These are phyloP conservation scores for Bombus superbus DNA, from an alignment of 1,140 invertebrate genomes.

Conservation along the genomic window DNA sequence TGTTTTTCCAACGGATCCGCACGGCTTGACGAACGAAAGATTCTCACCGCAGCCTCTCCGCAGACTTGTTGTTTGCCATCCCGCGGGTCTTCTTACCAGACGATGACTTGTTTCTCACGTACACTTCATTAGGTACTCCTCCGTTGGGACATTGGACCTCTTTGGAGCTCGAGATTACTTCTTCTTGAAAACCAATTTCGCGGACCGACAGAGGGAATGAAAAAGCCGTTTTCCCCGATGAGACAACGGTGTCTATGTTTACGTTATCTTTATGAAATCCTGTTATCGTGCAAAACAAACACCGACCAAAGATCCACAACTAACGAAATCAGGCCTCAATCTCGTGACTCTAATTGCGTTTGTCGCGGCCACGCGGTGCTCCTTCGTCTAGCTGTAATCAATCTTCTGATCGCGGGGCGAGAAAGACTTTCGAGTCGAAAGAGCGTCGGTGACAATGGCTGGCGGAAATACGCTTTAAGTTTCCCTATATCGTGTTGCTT, in stretches of 20 bases:
- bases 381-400: neutral
- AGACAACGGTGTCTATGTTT: neutral
- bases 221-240: neutral
- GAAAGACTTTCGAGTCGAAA: neutral
- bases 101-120: slow-evolving; percentile 54
- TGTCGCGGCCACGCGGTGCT: neutral
- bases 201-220: slow-evolving; percentile 1
- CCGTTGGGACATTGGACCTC: slow-evolving; percentile 56
- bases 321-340: slow-evolving; percentile 33
- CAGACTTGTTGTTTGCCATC: slow-evolving; percentile 29
- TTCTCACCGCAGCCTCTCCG: slow-evolving; percentile 10
- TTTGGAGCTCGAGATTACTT: slow-evolving; percentile 62
- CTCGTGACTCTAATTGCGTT: slow-evolving; percentile 35
- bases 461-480: neutral
- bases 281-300: slow-evolving; percentile 38
- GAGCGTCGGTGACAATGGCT: neutral
- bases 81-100: slow-evolving; percentile 39
- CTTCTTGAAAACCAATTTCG: slow-evolving; percentile 61
- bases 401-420: neutral
- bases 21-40: neutral
- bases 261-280: slow-evolving; percentile 45
- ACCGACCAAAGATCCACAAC: neutral
- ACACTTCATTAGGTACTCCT: slow-evolving; percentile 63
- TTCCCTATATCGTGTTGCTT: neutral
- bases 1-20: slow-evolving; percentile 12